Conservation (phyloP, 2,888 invertebrate genomes). For the Drosophila longiperda region DNA sequence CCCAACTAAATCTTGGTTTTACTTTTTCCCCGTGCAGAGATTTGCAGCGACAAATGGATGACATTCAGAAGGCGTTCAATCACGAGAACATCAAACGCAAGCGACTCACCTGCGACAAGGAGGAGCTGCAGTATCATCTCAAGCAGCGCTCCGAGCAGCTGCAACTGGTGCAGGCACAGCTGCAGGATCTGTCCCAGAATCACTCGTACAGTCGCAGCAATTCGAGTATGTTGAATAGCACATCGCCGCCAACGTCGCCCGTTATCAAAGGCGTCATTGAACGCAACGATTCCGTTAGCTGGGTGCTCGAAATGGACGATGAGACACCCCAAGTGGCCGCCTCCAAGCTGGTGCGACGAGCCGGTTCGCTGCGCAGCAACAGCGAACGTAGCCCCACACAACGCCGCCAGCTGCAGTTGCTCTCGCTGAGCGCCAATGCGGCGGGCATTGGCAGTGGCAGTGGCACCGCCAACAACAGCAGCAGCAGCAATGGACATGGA, state of each 20-base stretch:
- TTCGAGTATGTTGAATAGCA: conserved; percentile 18
- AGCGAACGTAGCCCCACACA: conserved; percentile 82
- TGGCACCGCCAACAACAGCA: conserved; percentile 3
- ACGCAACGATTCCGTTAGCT: conserved; percentile 94
- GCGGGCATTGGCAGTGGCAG: conserved; percentile 28
- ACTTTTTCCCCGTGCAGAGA: conserved; percentile 85
- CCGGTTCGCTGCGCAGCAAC: conserved; percentile 87
- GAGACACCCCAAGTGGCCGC: conserved; percentile 90
- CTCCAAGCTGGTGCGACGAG: conserved; percentile 89
- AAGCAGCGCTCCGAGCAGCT: conserved; percentile 92
- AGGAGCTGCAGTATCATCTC: conserved; percentile 94
- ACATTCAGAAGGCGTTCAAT: conserved; percentile 90
- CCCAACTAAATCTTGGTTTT: too few species aligned
- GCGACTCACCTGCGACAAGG: conserved; percentile 92
- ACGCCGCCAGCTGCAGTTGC: conserved; percentile 82
- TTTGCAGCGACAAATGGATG: conserved; percentile 89
- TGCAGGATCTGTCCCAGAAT: conserved; percentile 71
- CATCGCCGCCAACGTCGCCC: conserved; percentile 88
- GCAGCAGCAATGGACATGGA: conserved; percentile 56
- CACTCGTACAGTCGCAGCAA: conserved; percentile 41
- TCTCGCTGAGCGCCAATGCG: conserved; percentile 65
- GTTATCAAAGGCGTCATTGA: conserved; percentile 93
- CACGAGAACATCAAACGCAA: conserved; percentile 92
- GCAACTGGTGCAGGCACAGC: conserved; percentile 78
- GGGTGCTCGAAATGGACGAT: conserved; percentile 92